These are phyloP conservation scores for Catonia carolina DNA, from an alignment of 2,888 invertebrate species.

Conservation along the genomic window DNA sequence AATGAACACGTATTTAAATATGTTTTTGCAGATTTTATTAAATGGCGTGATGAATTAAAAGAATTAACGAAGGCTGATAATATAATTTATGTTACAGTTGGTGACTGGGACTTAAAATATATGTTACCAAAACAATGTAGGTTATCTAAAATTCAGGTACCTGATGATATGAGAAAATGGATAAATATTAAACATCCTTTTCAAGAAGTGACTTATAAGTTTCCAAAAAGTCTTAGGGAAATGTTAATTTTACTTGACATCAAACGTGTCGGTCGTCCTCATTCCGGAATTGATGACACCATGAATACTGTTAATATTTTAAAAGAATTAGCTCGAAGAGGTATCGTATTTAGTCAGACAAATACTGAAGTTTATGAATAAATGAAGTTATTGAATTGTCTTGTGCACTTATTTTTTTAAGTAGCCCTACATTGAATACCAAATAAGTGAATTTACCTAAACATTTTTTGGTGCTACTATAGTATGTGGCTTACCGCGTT, in stretches of 20 bases:
- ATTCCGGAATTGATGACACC: constrained; percentile 19
- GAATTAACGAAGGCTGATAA: not conserved
- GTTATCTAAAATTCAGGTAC: constrained; percentile 14
- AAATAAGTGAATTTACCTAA: too few species aligned
- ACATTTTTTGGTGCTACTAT: too few species aligned
- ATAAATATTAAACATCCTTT: constrained; percentile 20
- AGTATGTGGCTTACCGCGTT: too few species aligned
- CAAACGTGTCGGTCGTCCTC: not conserved
- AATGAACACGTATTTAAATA: constrained; percentile 15
- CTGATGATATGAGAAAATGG: constrained; percentile 14
- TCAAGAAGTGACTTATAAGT: constrained; percentile 11
- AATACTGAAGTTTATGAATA: too few species aligned
- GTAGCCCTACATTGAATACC: too few species aligned
- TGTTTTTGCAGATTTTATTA: constrained; percentile 7
- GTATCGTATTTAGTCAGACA: not conserved
- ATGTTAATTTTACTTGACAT: constrained; percentile 12
- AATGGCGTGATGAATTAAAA: constrained; percentile 9
- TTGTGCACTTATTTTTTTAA: too few species aligned
- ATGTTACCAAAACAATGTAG: constrained; percentile 19
- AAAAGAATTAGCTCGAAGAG: not conserved
- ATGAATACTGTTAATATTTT: not conserved
- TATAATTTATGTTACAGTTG: constrained; percentile 14
- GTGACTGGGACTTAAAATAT: constrained; percentile 20
- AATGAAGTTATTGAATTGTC: too few species aligned
- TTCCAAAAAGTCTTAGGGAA: constrained; percentile 15